phyloP scores from a whole-genome alignment of 2,113 vertebrate genomes.

The Dendrocopos noguchii region DNA sequence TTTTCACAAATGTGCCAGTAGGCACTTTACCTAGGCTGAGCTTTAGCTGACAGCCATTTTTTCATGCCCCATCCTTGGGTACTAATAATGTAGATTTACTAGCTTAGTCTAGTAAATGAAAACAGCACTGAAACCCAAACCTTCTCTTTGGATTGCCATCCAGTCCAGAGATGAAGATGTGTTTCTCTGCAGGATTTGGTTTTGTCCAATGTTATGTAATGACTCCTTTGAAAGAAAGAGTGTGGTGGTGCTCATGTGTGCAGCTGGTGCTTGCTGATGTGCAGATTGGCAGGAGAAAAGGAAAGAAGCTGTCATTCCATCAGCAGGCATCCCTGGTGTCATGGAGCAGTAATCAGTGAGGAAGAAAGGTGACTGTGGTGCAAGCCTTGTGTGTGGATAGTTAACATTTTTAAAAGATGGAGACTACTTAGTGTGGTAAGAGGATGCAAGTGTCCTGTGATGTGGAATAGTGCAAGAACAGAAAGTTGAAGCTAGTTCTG shows the following conservation, averaged over 20 bases:
- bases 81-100: neutral
- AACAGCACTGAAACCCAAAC: neutral
- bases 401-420: neutral
- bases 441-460: neutral
- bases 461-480: neutral
- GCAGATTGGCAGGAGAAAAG: neutral
- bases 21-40: neutral
- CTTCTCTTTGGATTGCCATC: neutral
- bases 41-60: neutral
- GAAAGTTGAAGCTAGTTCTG: neutral
- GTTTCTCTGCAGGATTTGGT: neutral
- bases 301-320: neutral
- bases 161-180: neutral
- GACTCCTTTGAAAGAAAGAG: neutral
- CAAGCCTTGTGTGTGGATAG: neutral
- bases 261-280: neutral
- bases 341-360: neutral
- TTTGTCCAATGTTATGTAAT: neutral
- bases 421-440: neutral
- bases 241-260: accelerated
- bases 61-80: neutral
- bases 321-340: neutral
- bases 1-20: neutral
- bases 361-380: neutral
- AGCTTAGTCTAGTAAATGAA: neutral